Conservation (phyloP, 2,797 vertebrate genomes). For the Eremophila alpestris region DNA sequence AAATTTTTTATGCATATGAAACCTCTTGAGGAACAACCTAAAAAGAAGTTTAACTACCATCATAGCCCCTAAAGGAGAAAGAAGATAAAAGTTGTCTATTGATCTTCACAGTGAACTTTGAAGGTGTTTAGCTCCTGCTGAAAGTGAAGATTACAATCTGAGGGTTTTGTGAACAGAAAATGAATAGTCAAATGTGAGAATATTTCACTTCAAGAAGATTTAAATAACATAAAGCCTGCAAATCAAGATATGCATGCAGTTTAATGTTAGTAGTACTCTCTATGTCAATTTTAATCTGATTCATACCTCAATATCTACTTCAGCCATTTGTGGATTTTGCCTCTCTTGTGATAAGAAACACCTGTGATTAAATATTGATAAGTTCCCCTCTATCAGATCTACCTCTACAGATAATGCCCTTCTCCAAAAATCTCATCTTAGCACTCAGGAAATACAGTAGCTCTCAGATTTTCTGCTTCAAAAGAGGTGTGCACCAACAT, state of each 20-base stretch:
- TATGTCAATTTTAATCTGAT: not conserved
- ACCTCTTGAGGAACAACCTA: not conserved
- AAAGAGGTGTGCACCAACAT: conserved; percentile 22
- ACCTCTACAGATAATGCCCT: not conserved
- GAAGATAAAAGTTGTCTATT: conserved; percentile 41
- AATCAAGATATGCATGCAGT: not conserved
- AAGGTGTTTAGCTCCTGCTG: conserved; percentile 73
- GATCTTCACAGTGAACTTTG: conserved; percentile 58
- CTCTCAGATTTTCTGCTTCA: conserved; percentile 10
- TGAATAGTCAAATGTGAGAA: conserved; percentile 48
- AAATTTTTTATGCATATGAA: not conserved
- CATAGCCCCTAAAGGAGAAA: not conserved
- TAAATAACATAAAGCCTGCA: conserved; percentile 27
- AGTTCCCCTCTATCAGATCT: not conserved
- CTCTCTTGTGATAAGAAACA: not conserved
- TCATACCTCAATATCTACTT: not conserved
- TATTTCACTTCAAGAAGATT: conserved; percentile 45
- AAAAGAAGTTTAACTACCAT: not conserved
- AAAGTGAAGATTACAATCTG: conserved; percentile 68
- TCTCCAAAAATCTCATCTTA: conserved; percentile 37
- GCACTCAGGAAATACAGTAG: conserved; percentile 41
- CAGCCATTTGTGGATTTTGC: not conserved
- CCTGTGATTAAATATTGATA: conserved; percentile 9
- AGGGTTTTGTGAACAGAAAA: conserved; percentile 68
- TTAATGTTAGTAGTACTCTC: not conserved